phyloP scores from a whole-genome alignment of 2,888 invertebrate genomes.

The Pomacea canaliculata region DNA sequence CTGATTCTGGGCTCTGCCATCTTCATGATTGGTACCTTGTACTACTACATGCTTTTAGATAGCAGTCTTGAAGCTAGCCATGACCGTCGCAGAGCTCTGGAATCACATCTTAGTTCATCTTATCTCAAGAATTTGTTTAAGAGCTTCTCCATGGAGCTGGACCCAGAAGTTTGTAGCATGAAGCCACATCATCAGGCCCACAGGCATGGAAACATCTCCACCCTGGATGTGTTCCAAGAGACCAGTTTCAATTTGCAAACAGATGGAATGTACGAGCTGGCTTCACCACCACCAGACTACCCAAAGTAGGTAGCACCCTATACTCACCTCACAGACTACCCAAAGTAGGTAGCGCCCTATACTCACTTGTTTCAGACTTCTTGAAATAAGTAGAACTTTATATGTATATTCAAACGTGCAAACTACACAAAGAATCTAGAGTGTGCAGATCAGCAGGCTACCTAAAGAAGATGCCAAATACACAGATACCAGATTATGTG shows the following conservation, averaged over 20 bases:
- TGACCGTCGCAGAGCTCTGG: constrained; percentile 22
- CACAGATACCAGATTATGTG: no score
- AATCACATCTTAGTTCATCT: constrained; percentile 24
- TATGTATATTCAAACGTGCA: no score
- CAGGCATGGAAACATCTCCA: constrained; percentile 44
- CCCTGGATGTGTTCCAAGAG: constrained; percentile 45
- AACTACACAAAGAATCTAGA: no score
- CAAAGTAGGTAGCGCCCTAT: no score
- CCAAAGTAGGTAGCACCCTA: constrained; percentile 25
- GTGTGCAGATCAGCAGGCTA: no score
- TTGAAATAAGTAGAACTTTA: no score
- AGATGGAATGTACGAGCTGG: constrained; percentile 57
- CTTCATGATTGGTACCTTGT: constrained; percentile 42
- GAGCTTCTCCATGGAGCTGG: constrained; percentile 22
- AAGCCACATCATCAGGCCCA: constrained; percentile 5
- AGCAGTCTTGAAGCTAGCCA: neutral
- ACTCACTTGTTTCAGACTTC: no score
- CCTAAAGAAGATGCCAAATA: no score
- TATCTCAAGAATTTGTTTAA: constrained; percentile 18
- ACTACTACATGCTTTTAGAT: constrained; percentile 26
- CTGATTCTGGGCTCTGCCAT: constrained; percentile 45
- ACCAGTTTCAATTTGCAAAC: constrained; percentile 48
- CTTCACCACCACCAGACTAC: constrained; percentile 37
- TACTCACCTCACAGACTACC: neutral
- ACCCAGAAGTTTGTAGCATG: constrained; percentile 25